Conservation (phyloP, 2,797 vertebrate genomes). For the Megaceryle alcyon region DNA sequence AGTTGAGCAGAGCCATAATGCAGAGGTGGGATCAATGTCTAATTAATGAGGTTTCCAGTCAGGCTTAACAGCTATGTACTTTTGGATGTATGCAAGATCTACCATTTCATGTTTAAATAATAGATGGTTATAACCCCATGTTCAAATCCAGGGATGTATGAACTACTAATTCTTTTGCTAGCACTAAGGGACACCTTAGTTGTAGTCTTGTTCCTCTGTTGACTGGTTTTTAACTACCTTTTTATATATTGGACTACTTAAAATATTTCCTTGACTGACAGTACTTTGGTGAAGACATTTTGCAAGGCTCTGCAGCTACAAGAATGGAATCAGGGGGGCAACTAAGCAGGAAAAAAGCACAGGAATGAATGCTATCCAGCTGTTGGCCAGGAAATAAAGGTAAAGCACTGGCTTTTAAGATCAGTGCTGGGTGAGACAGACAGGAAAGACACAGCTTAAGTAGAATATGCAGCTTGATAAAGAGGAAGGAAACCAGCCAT, state of each 20-base stretch:
- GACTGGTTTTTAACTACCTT: not conserved
- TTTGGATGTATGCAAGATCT: not conserved
- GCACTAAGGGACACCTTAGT: not conserved
- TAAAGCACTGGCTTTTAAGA: not conserved
- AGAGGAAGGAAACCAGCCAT: not conserved
- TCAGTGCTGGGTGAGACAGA: not conserved
- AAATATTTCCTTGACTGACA: not conserved
- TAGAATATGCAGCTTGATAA: not conserved
- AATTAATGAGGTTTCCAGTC: not conserved
- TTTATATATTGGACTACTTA: not conserved
- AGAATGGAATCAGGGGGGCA: not conserved
- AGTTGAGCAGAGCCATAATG: not conserved
- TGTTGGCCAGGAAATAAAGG: not conserved
- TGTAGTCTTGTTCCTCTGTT: not conserved
- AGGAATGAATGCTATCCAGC: not conserved
- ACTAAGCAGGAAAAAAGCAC: not conserved
- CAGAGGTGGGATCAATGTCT: not conserved
- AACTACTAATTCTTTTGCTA: not conserved
- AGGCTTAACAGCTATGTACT: not conserved
- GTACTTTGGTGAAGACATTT: not conserved
- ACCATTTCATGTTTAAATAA: not conserved
- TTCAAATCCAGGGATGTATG: not conserved
- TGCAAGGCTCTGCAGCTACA: not conserved
- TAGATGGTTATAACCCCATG: not conserved
- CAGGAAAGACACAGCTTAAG: not conserved